Conservation (phyloP, 2,797 vertebrate genomes). For the Hemibagrus guttatus region DNA sequence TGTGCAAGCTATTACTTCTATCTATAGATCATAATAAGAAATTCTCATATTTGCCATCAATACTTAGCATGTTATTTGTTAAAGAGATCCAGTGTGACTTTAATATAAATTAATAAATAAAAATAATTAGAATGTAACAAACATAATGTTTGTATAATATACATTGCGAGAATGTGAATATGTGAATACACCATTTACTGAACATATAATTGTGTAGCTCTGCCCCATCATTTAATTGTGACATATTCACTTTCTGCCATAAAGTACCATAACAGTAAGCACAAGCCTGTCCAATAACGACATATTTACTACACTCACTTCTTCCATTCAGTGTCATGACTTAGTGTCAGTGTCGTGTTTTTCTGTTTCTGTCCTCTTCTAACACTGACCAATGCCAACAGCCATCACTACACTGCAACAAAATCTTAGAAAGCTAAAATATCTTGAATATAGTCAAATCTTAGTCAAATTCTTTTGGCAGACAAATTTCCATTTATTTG, state of each 20-base stretch:
- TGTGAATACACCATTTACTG: not conserved
- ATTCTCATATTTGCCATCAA: not conserved
- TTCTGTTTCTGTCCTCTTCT: not conserved
- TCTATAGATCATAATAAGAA: not conserved
- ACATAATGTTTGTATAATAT: not conserved
- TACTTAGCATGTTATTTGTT: not conserved
- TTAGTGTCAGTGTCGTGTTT: too few species aligned
- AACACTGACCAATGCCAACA: not conserved
- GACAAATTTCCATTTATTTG: not conserved
- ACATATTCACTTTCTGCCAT: not conserved
- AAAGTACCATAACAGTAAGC: not conserved
- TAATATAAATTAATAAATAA: not conserved
- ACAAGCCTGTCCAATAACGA: not conserved
- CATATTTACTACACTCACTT: not conserved
- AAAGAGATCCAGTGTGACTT: not conserved
- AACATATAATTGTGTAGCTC: not conserved
- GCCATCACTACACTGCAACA: not conserved
- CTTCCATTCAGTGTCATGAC: not conserved
- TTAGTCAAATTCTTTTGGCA: too few species aligned
- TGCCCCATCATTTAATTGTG: not conserved
- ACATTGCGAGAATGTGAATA: too few species aligned
- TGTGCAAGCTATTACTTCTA: not conserved
- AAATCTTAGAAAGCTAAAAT: not conserved
- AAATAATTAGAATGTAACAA: not conserved
- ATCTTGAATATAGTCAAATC: not conserved